Conservation (phyloP, 2,797 vertebrate genomes). For the Thaleichthys pacificus region DNA sequence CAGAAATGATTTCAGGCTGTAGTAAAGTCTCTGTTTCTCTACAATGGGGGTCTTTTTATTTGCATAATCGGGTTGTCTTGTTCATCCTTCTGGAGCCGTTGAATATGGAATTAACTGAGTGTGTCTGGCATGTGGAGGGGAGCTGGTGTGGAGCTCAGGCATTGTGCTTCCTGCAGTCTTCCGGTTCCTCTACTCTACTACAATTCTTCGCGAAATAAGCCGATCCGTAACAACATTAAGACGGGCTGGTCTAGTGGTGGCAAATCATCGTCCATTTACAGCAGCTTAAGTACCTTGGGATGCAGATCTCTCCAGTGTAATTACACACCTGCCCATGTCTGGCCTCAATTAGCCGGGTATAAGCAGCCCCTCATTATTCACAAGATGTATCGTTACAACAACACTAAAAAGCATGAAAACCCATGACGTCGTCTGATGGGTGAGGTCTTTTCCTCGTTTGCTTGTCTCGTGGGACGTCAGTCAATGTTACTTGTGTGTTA, state of each 20-base stretch:
- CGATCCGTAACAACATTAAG: slow-evolving; percentile 6
- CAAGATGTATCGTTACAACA: slow-evolving; percentile 24
- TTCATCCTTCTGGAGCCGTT: too few species aligned
- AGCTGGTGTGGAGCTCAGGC: not conserved
- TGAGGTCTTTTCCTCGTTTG: slow-evolving; percentile 5
- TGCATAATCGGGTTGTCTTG: too few species aligned
- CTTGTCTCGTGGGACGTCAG: not conserved
- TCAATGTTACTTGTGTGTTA: too few species aligned
- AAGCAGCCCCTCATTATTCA: slow-evolving; percentile 38
- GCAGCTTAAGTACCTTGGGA: slow-evolving; percentile 23
- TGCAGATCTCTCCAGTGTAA: slow-evolving; percentile 36
- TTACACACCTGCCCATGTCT: slow-evolving; percentile 41
- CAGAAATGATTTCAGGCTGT: too few species aligned
- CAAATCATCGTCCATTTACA: slow-evolving; percentile 47
- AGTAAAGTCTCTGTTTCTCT: too few species aligned
- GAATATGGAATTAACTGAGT: too few species aligned
- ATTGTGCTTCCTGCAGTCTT: not conserved
- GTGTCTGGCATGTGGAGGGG: not conserved
- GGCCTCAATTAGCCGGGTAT: slow-evolving; percentile 44
- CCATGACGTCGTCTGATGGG: not conserved
- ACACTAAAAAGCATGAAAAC: not conserved
- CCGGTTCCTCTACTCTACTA: too few species aligned
- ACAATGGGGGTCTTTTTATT: too few species aligned
- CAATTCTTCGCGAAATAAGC: slow-evolving; percentile 16
- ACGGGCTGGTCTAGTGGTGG: slow-evolving; percentile 25